A percentile compares a stretch with the other conserved stretches of the same genome.
These are phyloP conservation scores for Heteromormyrus szaboi DNA, from an alignment of 2,797 vertebrate species.

Conservation along the genomic window DNA sequence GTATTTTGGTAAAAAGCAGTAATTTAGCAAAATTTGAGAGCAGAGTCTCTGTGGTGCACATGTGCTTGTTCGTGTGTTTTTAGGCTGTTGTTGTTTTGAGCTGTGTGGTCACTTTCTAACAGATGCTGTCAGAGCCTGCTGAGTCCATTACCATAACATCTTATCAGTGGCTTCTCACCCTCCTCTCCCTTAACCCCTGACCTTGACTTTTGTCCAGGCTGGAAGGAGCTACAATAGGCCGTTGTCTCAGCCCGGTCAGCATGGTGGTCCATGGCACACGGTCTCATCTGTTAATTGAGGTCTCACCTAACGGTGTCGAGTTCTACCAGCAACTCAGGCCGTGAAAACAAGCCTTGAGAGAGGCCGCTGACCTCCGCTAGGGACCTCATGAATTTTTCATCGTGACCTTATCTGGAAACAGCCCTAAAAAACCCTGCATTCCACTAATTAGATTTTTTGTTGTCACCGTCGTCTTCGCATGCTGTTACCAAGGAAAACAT, in stretches of 20 bases:
- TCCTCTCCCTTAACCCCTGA: background rate
- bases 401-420: slow-evolving; percentile 1
- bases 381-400: slow-evolving; percentile 19
- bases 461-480: background rate
- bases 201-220: slow-evolving; percentile 17
- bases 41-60: background rate
- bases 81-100: background rate
- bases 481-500: slow-evolving; percentile 16
- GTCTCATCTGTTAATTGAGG: slow-evolving; percentile 17
- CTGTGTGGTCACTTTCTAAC: background rate
- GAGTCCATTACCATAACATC: background rate
- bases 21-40: background rate
- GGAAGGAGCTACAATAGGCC: slow-evolving; percentile 10
- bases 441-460: slow-evolving; percentile 19
- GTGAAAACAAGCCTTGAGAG: slow-evolving; percentile 10
- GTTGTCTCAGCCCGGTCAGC: slow-evolving; percentile 16
- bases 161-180: background rate
- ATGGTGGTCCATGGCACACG: background rate
- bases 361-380: background rate
- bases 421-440: background rate
- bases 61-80: background rate
- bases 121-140: background rate
- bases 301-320: slow-evolving; percentile 10
- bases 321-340: background rate
- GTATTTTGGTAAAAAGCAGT: background rate